These are phyloP conservation scores for Pipistrellus nathusii DNA, from an alignment of 2,797 vertebrate genomes.

Conservation along the genomic window DNA sequence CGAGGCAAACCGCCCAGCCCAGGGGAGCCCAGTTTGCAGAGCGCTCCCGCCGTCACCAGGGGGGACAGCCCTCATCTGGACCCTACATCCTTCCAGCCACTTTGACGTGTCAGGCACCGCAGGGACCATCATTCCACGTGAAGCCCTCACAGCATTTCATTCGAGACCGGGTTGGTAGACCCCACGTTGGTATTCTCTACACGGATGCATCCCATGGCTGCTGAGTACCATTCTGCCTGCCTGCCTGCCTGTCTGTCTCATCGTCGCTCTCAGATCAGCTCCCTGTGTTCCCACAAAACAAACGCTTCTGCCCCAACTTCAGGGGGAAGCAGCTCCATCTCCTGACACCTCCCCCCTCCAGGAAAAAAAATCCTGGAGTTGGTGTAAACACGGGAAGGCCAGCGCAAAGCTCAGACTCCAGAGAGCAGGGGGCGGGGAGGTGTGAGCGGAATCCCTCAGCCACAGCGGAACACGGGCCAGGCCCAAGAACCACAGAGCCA, in stretches of 20 bases:
- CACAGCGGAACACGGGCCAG: too few species aligned
- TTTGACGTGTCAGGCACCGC: too few species aligned
- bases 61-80: background rate
- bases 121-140: background rate
- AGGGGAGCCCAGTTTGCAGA: background rate
- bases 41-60: background rate
- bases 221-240: background rate
- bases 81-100: too few species aligned
- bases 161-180: background rate
- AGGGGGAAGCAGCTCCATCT: conserved; percentile 50
- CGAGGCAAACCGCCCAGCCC: accelerated
- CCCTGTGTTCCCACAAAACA: conserved; percentile 74
- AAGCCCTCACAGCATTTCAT: background rate
- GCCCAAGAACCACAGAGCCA: background rate
- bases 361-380: conserved; percentile 63
- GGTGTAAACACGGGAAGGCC: conserved; percentile 13
- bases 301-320: conserved; percentile 68
- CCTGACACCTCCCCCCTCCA: conserved; percentile 8
- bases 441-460: background rate
- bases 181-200: background rate
- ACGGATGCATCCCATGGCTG: background rate
- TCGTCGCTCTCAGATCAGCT: background rate
- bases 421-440: background rate
- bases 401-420: background rate
- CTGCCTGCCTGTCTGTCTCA: background rate